Conservation (phyloP, 2,113 vertebrate species). For the Marmota flaviventris region DNA sequence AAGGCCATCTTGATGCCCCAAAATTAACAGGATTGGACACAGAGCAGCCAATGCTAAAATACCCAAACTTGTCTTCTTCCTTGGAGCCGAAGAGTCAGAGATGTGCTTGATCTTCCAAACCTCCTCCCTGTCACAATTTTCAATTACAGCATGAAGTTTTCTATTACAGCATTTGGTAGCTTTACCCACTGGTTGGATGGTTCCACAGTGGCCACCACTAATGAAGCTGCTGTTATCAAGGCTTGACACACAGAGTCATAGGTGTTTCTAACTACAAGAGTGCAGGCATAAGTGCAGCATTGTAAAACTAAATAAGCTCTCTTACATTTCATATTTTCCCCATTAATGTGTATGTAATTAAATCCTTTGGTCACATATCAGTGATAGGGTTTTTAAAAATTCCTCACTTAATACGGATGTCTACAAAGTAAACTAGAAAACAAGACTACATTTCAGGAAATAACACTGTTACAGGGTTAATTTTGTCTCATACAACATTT, state of each 20-base stretch:
- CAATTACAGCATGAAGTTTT: background rate
- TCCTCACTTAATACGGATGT: conserved; percentile 83
- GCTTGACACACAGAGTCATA: background rate
- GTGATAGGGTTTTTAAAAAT: conserved; percentile 63
- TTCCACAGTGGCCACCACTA: background rate
- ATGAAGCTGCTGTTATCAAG: background rate
- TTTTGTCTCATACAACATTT: conserved; percentile 87
- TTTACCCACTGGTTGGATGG: background rate
- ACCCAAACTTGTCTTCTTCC: background rate
- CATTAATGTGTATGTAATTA: conserved; percentile 66
- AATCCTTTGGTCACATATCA: conserved; percentile 74
- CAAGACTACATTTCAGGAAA: conserved; percentile 84
- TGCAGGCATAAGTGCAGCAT: background rate
- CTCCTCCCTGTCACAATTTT: background rate
- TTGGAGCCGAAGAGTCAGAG: background rate
- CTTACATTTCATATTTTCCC: conserved; percentile 60
- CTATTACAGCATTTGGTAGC: background rate
- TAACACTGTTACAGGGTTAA: conserved; percentile 88
- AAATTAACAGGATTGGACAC: background rate
- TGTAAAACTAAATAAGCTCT: conserved; percentile 17
- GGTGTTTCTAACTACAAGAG: background rate
- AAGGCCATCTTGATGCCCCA: background rate
- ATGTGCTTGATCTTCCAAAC: background rate
- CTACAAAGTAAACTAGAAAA: conserved; percentile 84
- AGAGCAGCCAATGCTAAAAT: background rate